Evolutionary conservation across 2,888 invertebrate genomes (phyloP).

Genomic region (Gortyna flavago): DNA sequence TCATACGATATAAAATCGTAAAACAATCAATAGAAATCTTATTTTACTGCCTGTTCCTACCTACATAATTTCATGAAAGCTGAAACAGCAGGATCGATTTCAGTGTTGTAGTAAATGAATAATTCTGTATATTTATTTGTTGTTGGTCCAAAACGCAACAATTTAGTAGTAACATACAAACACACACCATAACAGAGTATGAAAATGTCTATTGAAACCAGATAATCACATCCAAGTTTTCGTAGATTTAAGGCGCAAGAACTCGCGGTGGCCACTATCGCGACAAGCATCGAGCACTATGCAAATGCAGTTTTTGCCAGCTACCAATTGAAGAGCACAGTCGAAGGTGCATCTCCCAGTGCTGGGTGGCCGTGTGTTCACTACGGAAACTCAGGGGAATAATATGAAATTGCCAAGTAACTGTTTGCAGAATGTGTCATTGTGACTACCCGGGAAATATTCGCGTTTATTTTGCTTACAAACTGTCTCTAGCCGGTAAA

Average conservation of each 20-base stretch:
- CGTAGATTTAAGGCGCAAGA: constrained; percentile 66
- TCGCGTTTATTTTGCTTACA: constrained; percentile 16
- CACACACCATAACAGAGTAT: not conserved
- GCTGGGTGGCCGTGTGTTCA: constrained; percentile 81
- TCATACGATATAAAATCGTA: no score
- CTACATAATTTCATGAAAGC: not conserved
- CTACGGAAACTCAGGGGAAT: constrained; percentile 56
- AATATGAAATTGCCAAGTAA: constrained; percentile 59
- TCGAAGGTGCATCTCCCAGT: constrained; percentile 75
- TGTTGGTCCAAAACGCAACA: not conserved
- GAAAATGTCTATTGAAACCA: not conserved
- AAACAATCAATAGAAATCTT: not conserved
- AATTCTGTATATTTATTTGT: not conserved
- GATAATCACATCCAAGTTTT: constrained; percentile 71
- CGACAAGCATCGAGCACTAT: constrained; percentile 85
- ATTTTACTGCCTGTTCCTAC: not conserved
- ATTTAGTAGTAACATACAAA: not conserved
- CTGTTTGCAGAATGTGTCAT: constrained; percentile 50
- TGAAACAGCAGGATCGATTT: not conserved
- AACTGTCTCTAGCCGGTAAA: not conserved
- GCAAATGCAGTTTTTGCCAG: constrained; percentile 90
- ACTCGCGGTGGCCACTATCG: constrained; percentile 84
- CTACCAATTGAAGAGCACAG: constrained; percentile 85
- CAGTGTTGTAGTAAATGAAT: not conserved
- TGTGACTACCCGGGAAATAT: constrained; percentile 32